These are phyloP conservation scores for Tiphia femorata DNA, from an alignment of 2,888 invertebrate genomes.

Conservation along the genomic window DNA sequence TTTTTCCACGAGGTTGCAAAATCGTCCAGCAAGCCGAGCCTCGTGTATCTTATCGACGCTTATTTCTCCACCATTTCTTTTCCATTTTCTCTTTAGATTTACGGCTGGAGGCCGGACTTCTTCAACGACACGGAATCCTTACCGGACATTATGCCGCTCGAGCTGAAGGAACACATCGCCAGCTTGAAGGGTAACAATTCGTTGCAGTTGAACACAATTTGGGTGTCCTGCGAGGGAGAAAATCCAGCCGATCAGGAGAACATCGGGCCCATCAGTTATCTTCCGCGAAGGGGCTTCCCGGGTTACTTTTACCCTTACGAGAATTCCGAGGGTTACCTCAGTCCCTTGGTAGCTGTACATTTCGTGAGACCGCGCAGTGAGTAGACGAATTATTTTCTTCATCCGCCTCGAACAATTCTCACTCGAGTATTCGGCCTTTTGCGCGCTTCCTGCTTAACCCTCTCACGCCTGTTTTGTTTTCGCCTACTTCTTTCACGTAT, in stretches of 20 bases:
- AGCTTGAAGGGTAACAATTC: constrained; percentile 69
- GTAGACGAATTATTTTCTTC: too few relatives aligned
- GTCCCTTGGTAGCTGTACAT: constrained; percentile 89
- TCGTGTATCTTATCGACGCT: not conserved
- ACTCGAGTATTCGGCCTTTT: too few relatives aligned
- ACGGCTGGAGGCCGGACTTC: constrained; percentile 87
- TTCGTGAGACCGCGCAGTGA: constrained; percentile 86
- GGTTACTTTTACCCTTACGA: constrained; percentile 92
- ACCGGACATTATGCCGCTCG: constrained; percentile 81
- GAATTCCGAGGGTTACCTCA: constrained; percentile 88
- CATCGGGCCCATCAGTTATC: constrained; percentile 86
- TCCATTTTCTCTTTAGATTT: constrained; percentile 73
- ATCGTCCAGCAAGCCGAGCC: not conserved
- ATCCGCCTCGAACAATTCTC: too few relatives aligned
- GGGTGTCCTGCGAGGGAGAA: constrained; percentile 95
- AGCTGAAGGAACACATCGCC: constrained; percentile 78
- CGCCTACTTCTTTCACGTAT: too few relatives aligned
- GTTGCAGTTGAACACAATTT: constrained; percentile 83
- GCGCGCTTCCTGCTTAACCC: too few relatives aligned
- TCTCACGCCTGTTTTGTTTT: too few relatives aligned
- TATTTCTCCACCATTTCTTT: too few relatives aligned
- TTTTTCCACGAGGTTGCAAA: too few relatives aligned
- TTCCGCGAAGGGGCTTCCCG: constrained; percentile 86
- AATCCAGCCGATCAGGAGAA: constrained; percentile 93
- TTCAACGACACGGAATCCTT: constrained; percentile 80